These are phyloP conservation scores for Potamarius usumacintae DNA, from an alignment of 2,113 vertebrate species.

Conservation along the genomic window DNA sequence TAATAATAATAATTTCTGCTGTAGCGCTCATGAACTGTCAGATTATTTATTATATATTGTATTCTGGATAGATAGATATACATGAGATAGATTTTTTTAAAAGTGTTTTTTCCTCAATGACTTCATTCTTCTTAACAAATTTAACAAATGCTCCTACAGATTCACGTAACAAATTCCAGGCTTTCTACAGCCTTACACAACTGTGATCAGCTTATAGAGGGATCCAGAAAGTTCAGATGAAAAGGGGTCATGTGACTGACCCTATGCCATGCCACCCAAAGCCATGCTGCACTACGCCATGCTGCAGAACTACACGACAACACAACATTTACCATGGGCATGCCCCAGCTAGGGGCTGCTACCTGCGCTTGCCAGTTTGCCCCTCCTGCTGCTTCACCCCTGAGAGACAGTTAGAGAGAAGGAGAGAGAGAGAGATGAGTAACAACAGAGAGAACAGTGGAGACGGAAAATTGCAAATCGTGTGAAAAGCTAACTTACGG, in stretches of 20 bases:
- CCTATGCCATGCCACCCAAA: constrained; percentile 60
- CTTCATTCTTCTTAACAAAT: neutral
- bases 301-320: constrained; percentile 66
- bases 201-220: constrained; percentile 7
- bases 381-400: constrained; percentile 81
- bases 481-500: constrained; percentile 73
- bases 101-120: too few species aligned
- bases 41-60: too few species aligned
- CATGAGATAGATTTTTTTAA: too few species aligned
- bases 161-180: neutral
- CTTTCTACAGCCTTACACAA: neutral
- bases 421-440: too few species aligned
- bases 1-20: too few species aligned
- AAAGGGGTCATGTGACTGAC: constrained; percentile 56
- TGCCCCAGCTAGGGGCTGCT: constrained; percentile 92
- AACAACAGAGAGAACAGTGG: neutral
- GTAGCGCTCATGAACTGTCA: too few species aligned
- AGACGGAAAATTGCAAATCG: neutral
- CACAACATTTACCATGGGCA: constrained; percentile 87
- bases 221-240: constrained; percentile 55
- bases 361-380: constrained; percentile 94
- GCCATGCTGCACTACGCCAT: constrained; percentile 74
- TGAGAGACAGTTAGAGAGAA: constrained; percentile 9
- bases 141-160: neutral
- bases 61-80: too few species aligned